Evolutionary conservation across 2,888 invertebrate species (phyloP), one percentile per base, ranked within the genome.

Genomic region (Tipula confusa): DNA sequence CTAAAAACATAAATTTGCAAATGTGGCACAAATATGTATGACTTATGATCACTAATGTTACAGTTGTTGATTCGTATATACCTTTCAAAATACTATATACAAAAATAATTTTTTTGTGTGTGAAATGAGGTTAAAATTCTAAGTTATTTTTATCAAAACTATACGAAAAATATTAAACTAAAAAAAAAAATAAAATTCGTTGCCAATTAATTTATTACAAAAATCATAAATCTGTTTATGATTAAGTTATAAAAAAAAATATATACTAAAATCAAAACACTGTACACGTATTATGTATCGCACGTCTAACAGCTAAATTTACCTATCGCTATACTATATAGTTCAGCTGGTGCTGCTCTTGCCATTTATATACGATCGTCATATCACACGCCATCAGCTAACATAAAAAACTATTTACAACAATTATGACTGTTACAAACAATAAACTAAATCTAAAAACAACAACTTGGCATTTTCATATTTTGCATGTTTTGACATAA

Each of bases 401-500:
- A 33, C 11, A 18, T 3, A 24, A 24, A 64, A 64, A 24, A 64
- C 3, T 9, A 64, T 64, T 64, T 64, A 64, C 64, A 64, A 64
- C 64, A 64, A 64, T 64, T 64, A 64, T 64, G 24, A 64, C 9
- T 18, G 24, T 64, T 64, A 18, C 64, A 64, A 64, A 64, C 64
- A 64, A 64, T 64, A 64, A 64, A 64, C 24, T 64, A 64, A 64
- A 64, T 24, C 64, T 7, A 64, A 64, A 64, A 64, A 64, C 64
- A 64, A 64, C 24, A 64, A 64, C 13, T 24, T 64, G 3, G 64
- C 24, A 24, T 64, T 64, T 43, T n/a, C n/a, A n/a, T n/a, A n/a
- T n/a, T 64, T 64, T 64, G 64, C 64, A 64, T 64, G 64, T 64
- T 64, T 64, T 64, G 64, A 64, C 64, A 64, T 64, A 64, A 64